Evolutionary conservation across 2,797 vertebrate species (phyloP), one percentile per base, ranked within the genome.

Genomic region (Xenopus petersii): DNA sequence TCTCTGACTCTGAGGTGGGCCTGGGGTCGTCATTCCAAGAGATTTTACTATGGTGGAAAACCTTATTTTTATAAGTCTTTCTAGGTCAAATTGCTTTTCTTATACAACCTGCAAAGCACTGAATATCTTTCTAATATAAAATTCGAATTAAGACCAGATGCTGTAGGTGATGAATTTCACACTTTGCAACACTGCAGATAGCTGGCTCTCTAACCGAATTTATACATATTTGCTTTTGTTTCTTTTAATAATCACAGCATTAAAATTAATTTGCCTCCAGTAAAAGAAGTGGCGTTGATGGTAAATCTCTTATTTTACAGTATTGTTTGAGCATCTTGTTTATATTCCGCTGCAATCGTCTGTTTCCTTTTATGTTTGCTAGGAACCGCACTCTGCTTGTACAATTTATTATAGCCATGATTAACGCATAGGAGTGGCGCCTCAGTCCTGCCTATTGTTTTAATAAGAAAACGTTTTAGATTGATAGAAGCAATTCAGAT

Each of bases 61-160:
- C 54, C n/a, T 56, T 56, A 17, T 56, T 12, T 51, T 12, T 56
- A 56, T 56, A 56, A 56, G 54, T 51, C 49, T 51, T 51, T 12
- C 11, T 51, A 51, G 49, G 49, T 51, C 49, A 51, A 5, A 42
- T 42, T 42, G 36, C 36, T 42, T 42, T 42, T 42, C 36, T 42
- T 42, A 42, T 51, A 15, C 49, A 12, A 10, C 59, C 61, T 67
- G 48, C 26, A 77, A 67, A 77, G 64, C 64, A 55, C 12, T 51
- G 36, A 69, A 71, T 65, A 67, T 61, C 56, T 76, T 71, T 60
- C n/a, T 67, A 61, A 77, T 71, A 47, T 55, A 67, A 70, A 46
- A 73, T 73, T 24, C 7, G 70, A 51, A 78, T 73, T 78, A 78
- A n/a, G 59, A 78, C 48, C 75, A 78, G 75, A 68, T 79, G 76